Conservation (phyloP, 2,888 invertebrate genomes). For the Proisotoma minuta region DNA sequence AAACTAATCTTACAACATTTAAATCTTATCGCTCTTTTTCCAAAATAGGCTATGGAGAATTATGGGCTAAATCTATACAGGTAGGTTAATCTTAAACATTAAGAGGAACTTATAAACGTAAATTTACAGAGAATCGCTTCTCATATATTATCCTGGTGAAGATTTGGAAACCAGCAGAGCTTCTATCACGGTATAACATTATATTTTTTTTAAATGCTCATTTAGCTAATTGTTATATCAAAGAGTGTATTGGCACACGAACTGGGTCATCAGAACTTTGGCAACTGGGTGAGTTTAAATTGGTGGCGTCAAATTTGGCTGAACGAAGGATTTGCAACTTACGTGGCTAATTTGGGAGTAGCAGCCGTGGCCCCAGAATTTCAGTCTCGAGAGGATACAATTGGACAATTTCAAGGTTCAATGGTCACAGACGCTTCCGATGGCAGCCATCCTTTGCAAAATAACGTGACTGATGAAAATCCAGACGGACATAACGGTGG, state of each 20-base stretch:
- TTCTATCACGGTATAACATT: conserved; percentile 1
- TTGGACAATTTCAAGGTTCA: background rate
- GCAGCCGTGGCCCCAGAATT: conserved; percentile 7
- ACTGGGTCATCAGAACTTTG: conserved; percentile 10
- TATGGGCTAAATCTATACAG: conserved; percentile 7
- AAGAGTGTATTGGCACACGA: conserved; percentile 11
- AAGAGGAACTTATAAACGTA: background rate
- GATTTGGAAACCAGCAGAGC: background rate
- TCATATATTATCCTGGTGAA: background rate
- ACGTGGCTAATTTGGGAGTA: conserved; percentile 8
- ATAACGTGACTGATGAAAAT: background rate
- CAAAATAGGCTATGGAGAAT: conserved; percentile 10
- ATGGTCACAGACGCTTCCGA: conserved; percentile 6
- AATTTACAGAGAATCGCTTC: background rate
- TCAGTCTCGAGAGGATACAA: background rate
- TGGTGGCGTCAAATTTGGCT: conserved; percentile 8
- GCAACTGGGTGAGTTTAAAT: background rate
- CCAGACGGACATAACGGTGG: background rate
- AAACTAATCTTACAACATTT: background rate
- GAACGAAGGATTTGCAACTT: conserved; percentile 6
- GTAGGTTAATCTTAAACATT: conserved; percentile 4
- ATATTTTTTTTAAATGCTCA: background rate
- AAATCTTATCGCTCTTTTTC: background rate
- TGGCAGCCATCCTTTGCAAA: conserved; percentile 5
- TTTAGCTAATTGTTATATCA: background rate